Conservation (phyloP, 2,797 vertebrate species). For the Hydrophis major region DNA sequence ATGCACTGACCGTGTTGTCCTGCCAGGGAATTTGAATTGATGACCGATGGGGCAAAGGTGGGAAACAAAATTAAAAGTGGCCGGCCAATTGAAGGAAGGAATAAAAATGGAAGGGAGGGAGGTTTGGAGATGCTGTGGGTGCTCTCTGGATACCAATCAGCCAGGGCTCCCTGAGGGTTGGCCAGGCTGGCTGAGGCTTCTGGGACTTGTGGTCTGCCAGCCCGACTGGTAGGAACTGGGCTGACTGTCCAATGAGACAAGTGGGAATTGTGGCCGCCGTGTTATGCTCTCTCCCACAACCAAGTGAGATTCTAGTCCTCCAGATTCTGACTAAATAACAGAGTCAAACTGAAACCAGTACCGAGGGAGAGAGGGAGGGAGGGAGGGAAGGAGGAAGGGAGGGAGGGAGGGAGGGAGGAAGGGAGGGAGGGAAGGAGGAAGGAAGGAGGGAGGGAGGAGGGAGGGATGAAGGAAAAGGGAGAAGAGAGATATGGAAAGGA, state of each 20-base stretch:
- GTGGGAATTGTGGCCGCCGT: background rate
- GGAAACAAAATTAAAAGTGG: background rate
- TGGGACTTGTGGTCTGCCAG: background rate
- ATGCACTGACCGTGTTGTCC: background rate
- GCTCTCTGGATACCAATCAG: background rate
- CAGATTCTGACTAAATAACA: background rate
- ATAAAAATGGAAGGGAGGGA: background rate
- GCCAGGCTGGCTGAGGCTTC: background rate
- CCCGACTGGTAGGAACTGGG: background rate
- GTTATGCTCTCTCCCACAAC: no score
- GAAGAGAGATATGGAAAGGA: no score
- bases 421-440: fast-evolving
- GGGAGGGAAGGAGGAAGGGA: fast-evolving
- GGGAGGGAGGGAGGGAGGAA: fast-evolving
- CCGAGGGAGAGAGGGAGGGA: no score
- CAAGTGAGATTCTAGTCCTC: background rate
- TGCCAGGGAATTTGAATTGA: background rate
- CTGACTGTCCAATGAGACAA: background rate
- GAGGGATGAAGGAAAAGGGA: fast-evolving
- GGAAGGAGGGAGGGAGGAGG: fast-evolving
- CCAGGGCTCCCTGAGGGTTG: background rate
- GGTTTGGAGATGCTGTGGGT: background rate
- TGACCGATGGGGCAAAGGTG: background rate
- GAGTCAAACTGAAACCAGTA: background rate
- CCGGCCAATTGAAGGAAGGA: background rate